phyloP scores from a whole-genome alignment of 2,113 vertebrate genomes.

The Tricholaema leucomelas region DNA sequence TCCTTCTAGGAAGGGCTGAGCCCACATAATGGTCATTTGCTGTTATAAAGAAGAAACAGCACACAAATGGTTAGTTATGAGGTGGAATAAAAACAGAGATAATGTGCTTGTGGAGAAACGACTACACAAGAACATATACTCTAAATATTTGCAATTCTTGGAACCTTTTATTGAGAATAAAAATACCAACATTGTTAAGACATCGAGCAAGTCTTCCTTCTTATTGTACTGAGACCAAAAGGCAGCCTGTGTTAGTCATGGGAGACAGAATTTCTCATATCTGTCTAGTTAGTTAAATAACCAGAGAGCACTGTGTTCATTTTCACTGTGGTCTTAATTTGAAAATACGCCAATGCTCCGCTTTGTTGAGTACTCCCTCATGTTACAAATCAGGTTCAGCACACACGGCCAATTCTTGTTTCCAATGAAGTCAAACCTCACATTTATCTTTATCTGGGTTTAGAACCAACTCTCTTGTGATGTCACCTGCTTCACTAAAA shows the following conservation, averaged over 20 bases:
- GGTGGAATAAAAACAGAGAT: not conserved
- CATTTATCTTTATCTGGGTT: not conserved
- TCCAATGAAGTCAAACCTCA: not conserved
- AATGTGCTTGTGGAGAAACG: not conserved
- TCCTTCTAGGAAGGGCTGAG: not conserved
- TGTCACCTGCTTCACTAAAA: not conserved
- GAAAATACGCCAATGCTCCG: constrained; percentile 25
- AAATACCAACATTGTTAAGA: constrained; percentile 58
- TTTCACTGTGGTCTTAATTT: constrained; percentile 58
- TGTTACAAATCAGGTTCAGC: constrained; percentile 35
- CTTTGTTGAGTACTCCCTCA: constrained; percentile 21
- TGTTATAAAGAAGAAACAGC: not conserved
- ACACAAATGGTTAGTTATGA: not conserved
- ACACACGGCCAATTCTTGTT: not conserved
- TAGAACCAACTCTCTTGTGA: not conserved
- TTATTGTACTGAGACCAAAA: constrained; percentile 51
- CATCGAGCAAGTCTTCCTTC: not conserved
- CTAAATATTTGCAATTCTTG: constrained; percentile 44
- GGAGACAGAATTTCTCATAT: constrained; percentile 41
- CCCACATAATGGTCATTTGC: not conserved
- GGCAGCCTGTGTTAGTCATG: constrained; percentile 22
- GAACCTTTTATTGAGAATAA: constrained; percentile 10
- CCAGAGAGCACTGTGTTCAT: constrained; percentile 31
- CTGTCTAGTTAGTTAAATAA: constrained; percentile 53
- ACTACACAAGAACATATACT: not conserved